phyloP scores from a whole-genome alignment of 2,888 invertebrate genomes.

The Coecobrya sp. region DNA sequence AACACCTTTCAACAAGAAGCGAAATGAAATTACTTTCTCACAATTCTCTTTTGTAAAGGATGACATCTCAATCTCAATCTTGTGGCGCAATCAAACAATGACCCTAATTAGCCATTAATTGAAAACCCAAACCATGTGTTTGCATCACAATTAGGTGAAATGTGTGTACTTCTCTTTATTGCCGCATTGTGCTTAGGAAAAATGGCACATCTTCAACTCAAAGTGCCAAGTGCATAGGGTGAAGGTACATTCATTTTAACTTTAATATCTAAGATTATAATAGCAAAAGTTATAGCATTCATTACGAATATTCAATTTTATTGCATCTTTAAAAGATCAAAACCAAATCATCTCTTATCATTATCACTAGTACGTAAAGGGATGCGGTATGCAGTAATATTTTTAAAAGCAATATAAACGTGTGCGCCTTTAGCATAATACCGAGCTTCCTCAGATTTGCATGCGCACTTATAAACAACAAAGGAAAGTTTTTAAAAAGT shows the following conservation, averaged over 20 bases:
- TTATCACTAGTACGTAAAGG: neutral
- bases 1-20: neutral
- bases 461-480: constrained; percentile 20
- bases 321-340: too few relatives aligned
- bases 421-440: neutral
- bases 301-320: neutral
- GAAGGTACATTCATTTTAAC: neutral
- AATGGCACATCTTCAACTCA: neutral
- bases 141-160: neutral
- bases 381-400: neutral
- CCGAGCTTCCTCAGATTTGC: neutral
- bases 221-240: too few relatives aligned
- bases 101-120: constrained; percentile 37
- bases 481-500: constrained; percentile 58
- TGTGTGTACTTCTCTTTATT: neutral
- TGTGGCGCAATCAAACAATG: constrained; percentile 31
- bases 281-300: neutral
- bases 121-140: neutral
- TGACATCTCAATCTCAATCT: neutral
- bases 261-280: neutral
- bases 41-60: neutral
- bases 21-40: neutral
- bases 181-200: neutral
- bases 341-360: neutral
- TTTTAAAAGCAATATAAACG: neutral